Base-by-base conservation (phyloP, 2,888 invertebrate species). In the Dryadula phaetusa region DNA sequence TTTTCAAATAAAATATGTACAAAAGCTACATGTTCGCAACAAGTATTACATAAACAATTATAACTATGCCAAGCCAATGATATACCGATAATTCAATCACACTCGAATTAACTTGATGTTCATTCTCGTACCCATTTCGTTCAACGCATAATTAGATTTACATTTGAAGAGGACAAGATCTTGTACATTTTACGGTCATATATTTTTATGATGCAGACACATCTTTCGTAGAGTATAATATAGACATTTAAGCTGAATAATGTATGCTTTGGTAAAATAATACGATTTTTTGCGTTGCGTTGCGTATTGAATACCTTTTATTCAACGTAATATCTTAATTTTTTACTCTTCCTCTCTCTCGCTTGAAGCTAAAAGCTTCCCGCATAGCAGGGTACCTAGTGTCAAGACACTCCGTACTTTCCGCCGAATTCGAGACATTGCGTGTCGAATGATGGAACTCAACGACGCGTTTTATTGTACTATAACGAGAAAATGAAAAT, bases 121-220 rank as follows among this genome's bases (percentile, higher is more conserved):
- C 10, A 52, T 32, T 52, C 28, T 16, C 28, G 28, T 37, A 40
- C 37, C 37, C 34, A 54, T 54, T n/a, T 22, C 56, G 22, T 37
- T 49, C 54, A 34, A 20, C n/a, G 37, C 37, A 22, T n/a, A 34
- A 22, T 56, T 56, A 37, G 40, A 56, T 40, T 56, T 56, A 40
- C 56, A 56, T 40, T 40, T 16, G 28, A 46, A 60, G 65, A 46
- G 62, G 66, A 71, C 72, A 71, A 70, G 68, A 71, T 32, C 65
- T 54, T 63, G 67, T 72, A 72, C 44, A 7, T 60, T 44, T 37
- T 46, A 69, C 49, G 70, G 67, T 58, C 70, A 64, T 73, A 72
- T 69, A 71, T 65, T 70, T 73, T 71, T 66, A 74, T 69, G 67
- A 67, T 54, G 62, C 53, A 56, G 60, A 40, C 58, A 52, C 58